Percentiles rank a stretch among this genome's conserved stretches.
phyloP scores from a whole-genome alignment of 2,113 vertebrate species.

The Trogon melanurus region DNA sequence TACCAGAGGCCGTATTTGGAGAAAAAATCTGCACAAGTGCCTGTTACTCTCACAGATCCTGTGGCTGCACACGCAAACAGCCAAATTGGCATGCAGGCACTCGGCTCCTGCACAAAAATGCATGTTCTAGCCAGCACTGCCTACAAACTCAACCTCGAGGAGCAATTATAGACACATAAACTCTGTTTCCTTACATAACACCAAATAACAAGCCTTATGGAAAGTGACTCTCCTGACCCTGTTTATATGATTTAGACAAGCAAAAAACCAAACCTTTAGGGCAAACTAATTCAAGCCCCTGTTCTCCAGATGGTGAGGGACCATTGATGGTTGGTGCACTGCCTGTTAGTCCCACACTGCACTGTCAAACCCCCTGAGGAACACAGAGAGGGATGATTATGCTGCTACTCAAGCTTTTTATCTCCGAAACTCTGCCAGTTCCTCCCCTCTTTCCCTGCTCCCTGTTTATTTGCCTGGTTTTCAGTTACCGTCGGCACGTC shows the following conservation, averaged over 20 bases:
- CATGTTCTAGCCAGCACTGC: slow-evolving; percentile 7
- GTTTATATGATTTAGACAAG: not conserved
- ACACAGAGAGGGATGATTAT: not conserved
- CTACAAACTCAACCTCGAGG: slow-evolving; percentile 48
- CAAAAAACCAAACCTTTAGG: not conserved
- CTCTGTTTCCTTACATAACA: not conserved
- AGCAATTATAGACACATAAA: not conserved
- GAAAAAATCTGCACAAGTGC: not conserved
- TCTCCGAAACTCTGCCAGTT: not conserved
- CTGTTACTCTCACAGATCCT: not conserved
- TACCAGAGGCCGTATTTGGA: not conserved
- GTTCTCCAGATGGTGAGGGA: not conserved
- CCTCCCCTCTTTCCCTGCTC: not conserved
- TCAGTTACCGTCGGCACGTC: not conserved
- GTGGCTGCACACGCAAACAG: not conserved
- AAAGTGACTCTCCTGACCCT: not conserved
- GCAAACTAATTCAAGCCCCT: not conserved
- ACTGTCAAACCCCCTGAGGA: not conserved
- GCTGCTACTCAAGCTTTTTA: not conserved
- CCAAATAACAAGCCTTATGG: not conserved
- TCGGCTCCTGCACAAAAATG: not conserved
- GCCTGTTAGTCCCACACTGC: not conserved
- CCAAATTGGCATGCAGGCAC: not conserved
- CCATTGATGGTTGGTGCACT: not conserved
- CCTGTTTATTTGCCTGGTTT: not conserved